A percentile compares a stretch with the other conserved stretches of the same genome.
phyloP scores from a whole-genome alignment of 2,797 vertebrate species.

The Galagoides demidoff region DNA sequence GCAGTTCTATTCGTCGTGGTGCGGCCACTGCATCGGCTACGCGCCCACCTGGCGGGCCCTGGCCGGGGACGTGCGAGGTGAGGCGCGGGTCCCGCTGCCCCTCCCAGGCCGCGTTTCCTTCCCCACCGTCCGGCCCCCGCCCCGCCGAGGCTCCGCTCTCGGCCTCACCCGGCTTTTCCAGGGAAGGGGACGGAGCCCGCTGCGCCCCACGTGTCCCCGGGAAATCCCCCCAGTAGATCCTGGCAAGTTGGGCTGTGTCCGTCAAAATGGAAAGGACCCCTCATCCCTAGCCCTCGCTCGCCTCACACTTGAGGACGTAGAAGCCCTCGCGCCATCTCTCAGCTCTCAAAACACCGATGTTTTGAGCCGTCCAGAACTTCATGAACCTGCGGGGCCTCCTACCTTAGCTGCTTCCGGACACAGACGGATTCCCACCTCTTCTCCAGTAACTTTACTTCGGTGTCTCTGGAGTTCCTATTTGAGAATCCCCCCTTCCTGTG shows the following conservation, averaged over 20 bases:
- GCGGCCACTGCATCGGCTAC: conserved; percentile 96
- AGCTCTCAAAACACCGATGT: background rate
- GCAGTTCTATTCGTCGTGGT: conserved; percentile 98
- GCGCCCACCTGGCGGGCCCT: conserved; percentile 94
- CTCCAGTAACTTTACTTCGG: background rate
- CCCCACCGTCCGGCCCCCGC: background rate
- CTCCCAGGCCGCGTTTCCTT: background rate
- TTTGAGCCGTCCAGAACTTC: background rate
- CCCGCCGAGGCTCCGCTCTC: too few relatives aligned
- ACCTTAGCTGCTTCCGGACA: fast-evolving
- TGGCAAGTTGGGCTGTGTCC: background rate
- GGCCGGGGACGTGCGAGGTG: conserved; percentile 94
- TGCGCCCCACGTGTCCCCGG: background rate
- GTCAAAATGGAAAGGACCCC: background rate
- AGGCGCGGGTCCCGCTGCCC: conserved; percentile 62
- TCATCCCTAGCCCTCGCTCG: background rate
- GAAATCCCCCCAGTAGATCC: fast-evolving
- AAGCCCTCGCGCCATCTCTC: background rate
- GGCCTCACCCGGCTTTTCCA: background rate
- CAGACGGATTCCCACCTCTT: background rate
- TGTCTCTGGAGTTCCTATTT: background rate
- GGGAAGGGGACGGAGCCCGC: background rate
- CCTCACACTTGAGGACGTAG: background rate
- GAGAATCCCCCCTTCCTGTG: background rate
- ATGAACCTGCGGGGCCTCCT: fast-evolving